Evolutionary conservation across 2,113 vertebrate genomes (phyloP).

Genomic region (Leucoraja erinaceus): DNA sequence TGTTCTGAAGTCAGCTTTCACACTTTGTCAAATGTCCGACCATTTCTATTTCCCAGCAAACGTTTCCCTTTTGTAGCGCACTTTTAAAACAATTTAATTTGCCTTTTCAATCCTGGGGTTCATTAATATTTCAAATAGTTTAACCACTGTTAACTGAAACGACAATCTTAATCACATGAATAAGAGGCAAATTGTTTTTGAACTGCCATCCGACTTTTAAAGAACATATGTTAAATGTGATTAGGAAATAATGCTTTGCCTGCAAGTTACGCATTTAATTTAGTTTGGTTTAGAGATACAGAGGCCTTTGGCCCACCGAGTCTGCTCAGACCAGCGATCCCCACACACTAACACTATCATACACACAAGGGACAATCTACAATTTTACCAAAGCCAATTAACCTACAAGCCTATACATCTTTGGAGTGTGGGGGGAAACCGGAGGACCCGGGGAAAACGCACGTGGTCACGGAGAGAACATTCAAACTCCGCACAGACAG

Average conservation of each 20-base stretch:
- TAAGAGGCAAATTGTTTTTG: neutral
- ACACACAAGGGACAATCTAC: too few relatives aligned
- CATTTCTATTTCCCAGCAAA: neutral
- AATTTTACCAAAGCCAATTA: too few relatives aligned
- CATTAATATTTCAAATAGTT: constrained; percentile 1
- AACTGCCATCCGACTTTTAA: neutral
- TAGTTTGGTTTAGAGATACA: too few relatives aligned
- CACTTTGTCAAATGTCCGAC: neutral
- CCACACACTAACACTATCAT: too few relatives aligned
- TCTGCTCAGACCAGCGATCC: too few relatives aligned
- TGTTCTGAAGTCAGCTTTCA: neutral
- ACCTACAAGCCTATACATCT: too few relatives aligned
- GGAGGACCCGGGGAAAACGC: too few relatives aligned
- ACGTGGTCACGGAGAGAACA: too few relatives aligned
- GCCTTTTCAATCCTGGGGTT: neutral
- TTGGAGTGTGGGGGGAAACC: too few relatives aligned
- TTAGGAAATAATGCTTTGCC: neutral
- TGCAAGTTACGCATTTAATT: neutral
- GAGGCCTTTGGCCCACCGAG: too few relatives aligned
- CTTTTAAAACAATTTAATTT: neutral
- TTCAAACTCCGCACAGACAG: too few relatives aligned
- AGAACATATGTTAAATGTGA: neutral
- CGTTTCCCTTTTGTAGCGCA: neutral
- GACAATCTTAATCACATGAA: neutral
- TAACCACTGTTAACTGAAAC: neutral